Percentiles rank a stretch among this genome's conserved stretches.
Conservation (phyloP, 2,888 invertebrate genomes). For the Chrysolina americana region DNA sequence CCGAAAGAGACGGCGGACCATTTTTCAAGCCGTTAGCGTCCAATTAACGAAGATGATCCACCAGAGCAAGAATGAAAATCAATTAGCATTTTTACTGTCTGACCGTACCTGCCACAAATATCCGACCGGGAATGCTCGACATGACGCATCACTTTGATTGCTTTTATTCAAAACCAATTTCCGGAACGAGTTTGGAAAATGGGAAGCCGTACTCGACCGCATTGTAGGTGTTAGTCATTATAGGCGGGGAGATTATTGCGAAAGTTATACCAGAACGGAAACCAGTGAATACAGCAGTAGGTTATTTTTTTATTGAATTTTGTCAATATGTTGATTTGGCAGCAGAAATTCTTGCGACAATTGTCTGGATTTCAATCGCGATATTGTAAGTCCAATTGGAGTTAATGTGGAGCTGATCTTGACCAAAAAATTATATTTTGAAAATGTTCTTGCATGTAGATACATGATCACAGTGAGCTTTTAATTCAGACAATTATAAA, state of each 20-base stretch:
- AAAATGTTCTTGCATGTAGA: too few relatives aligned
- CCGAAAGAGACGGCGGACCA: not conserved
- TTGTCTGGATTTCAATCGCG: too few relatives aligned
- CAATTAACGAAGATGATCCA: constrained; percentile 5
- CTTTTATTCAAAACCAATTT: constrained; percentile 44
- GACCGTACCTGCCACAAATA: constrained; percentile 23
- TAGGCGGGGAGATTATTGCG: not conserved
- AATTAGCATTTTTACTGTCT: constrained; percentile 20
- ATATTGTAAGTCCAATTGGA: too few relatives aligned
- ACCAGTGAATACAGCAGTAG: too few relatives aligned
- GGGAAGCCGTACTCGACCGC: constrained; percentile 48
- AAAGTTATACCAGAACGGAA: not conserved
- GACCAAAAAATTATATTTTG: too few relatives aligned
- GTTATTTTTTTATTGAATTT: too few relatives aligned
- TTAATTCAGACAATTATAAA: too few relatives aligned
- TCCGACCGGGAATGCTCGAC: constrained; percentile 4
- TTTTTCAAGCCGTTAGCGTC: not conserved
- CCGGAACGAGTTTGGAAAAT: constrained; percentile 51
- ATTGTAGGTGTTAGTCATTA: constrained; percentile 53
- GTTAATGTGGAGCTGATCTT: too few relatives aligned
- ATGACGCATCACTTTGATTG: constrained; percentile 31
- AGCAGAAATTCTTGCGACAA: too few relatives aligned
- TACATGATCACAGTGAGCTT: too few relatives aligned
- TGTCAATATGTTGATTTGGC: too few relatives aligned
- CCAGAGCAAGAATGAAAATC: constrained; percentile 14